Evolutionary conservation across 2,888 invertebrate species (phyloP).

Genomic region (Lobophora halterata): DNA sequence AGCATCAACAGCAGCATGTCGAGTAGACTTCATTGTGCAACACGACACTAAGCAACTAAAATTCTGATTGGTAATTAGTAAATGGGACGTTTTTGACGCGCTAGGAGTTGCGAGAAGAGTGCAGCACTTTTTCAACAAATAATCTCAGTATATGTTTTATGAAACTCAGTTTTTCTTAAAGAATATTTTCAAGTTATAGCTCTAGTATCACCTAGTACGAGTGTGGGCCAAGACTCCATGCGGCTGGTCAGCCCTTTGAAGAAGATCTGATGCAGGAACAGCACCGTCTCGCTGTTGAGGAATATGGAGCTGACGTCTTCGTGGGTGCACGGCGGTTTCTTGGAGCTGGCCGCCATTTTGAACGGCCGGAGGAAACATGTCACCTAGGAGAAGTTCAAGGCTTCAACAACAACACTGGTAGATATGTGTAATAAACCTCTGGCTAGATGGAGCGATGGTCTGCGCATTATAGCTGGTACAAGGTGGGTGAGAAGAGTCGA

Average conservation of each 20-base stretch:
- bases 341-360: slow-evolving; percentile 96
- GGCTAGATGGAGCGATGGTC: too few relatives aligned
- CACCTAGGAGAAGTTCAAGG: too few relatives aligned
- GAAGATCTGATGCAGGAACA: slow-evolving; percentile 96
- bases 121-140: too few relatives aligned
- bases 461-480: too few relatives aligned
- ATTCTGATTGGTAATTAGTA: too few relatives aligned
- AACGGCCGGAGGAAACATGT: slow-evolving; percentile 94
- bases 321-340: slow-evolving; percentile 95
- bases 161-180: too few relatives aligned
- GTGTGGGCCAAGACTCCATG: slow-evolving; percentile 96
- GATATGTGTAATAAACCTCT: too few relatives aligned
- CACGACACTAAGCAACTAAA: slow-evolving; percentile 42
- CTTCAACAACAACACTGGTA: too few relatives aligned
- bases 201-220: slow-evolving; percentile 88
- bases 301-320: slow-evolving; percentile 97
- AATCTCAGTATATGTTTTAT: too few relatives aligned
- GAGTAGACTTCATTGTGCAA: slow-evolving; percentile 89
- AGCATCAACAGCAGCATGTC: slow-evolving; percentile 97
- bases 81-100: too few relatives aligned
- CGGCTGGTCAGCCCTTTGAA: slow-evolving; percentile 94
- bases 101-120: slow-evolving; percentile 87
- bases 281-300: slow-evolving; percentile 94
- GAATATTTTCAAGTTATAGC: too few relatives aligned
- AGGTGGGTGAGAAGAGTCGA: too few relatives aligned